phyloP scores from a whole-genome alignment of 1,140 invertebrate genomes.

The Cylas formicarius region DNA sequence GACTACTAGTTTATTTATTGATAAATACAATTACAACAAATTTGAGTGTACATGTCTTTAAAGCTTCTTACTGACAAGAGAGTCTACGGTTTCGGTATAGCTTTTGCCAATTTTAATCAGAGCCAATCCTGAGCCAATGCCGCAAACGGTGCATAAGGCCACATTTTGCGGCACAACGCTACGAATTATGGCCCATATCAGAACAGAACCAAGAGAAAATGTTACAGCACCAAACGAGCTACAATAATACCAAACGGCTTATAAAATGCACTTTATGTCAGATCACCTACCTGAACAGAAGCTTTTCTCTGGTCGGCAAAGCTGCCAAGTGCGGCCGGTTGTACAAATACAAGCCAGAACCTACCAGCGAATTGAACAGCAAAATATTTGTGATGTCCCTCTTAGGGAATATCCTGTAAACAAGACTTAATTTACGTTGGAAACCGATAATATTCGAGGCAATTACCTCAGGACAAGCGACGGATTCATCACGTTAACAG shows the following conservation, averaged over 20 bases:
- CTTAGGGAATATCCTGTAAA: constrained; percentile 51
- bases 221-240: constrained; percentile 57
- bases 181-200: constrained; percentile 63
- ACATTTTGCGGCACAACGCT: constrained; percentile 58
- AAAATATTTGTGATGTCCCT: constrained; percentile 54
- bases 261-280: constrained; percentile 8
- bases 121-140: constrained; percentile 52
- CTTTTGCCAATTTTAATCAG: constrained; percentile 53
- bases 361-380: constrained; percentile 49
- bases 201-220: constrained; percentile 64
- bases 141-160: constrained; percentile 50
- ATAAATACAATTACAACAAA: no score
- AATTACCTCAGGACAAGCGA: constrained; percentile 49
- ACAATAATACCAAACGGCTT: constrained; percentile 26
- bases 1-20: no score
- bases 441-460: constrained; percentile 1
- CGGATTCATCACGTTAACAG: constrained; percentile 63
- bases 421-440: constrained; percentile 1
- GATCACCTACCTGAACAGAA: constrained; percentile 48
- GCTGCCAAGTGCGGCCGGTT: constrained; percentile 51
- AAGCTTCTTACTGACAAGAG: constrained; percentile 27
- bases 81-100: constrained; percentile 45
- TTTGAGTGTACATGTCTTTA: no score
- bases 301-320: constrained; percentile 41
- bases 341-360: constrained; percentile 57